Conservation (phyloP, 2,797 vertebrate species). For the Sebastes reedi region DNA sequence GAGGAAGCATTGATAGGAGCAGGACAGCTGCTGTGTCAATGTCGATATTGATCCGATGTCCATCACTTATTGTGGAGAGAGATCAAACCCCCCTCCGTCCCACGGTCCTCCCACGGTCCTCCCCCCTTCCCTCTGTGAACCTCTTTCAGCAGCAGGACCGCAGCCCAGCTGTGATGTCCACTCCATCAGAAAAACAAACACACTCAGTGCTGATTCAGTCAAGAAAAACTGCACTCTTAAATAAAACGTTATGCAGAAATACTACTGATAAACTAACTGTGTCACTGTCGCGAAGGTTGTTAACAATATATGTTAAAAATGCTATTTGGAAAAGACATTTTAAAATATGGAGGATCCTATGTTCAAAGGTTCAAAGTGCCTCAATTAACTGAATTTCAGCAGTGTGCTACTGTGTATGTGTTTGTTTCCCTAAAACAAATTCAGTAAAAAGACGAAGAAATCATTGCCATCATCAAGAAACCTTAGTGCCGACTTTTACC, state of each 20-base stretch:
- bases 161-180: slow-evolving; percentile 67
- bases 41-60: slow-evolving; percentile 80
- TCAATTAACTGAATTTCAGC: background rate
- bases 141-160: slow-evolving; percentile 59
- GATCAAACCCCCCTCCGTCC: slow-evolving; percentile 44
- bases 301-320: background rate
- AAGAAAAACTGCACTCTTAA: background rate
- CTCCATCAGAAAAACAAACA: background rate
- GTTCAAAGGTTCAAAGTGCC: background rate
- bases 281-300: background rate
- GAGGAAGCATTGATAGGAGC: slow-evolving; percentile 65
- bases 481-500: background rate
- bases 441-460: background rate
- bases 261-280: background rate
- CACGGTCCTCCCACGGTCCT: slow-evolving; percentile 1
- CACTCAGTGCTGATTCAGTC: background rate
- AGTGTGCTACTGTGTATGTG: background rate
- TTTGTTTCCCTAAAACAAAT: background rate
- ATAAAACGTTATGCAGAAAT: background rate
- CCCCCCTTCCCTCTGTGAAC: slow-evolving; percentile 44
- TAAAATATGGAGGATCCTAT: background rate
- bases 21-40: slow-evolving; percentile 80
- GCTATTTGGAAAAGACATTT: background rate
- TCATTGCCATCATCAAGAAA: background rate
- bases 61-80: slow-evolving; percentile 66